These are phyloP conservation scores for Mobula hypostoma DNA, from an alignment of 2,113 vertebrate genomes.

Conservation along the genomic window DNA sequence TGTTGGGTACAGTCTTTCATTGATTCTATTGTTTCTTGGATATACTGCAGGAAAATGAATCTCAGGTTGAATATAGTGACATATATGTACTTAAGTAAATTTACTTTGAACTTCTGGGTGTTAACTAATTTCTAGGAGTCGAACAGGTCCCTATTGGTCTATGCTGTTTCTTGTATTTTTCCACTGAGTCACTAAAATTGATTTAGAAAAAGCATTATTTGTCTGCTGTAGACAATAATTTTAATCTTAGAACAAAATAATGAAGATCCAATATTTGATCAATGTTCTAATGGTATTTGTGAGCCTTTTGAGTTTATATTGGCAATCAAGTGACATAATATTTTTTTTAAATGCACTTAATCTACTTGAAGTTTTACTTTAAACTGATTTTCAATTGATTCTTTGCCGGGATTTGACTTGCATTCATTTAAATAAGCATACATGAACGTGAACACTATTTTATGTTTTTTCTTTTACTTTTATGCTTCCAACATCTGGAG, in stretches of 20 bases:
- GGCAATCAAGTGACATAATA: neutral
- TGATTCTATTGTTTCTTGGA: too few relatives aligned
- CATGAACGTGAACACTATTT: neutral
- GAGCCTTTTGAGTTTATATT: neutral
- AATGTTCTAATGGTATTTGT: neutral
- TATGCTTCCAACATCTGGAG: too few relatives aligned
- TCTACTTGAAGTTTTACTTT: neutral
- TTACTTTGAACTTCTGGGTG: too few relatives aligned
- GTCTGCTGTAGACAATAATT: neutral
- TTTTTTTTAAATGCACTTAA: neutral
- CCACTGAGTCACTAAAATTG: neutral
- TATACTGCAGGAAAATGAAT: too few relatives aligned
- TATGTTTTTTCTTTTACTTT: too few relatives aligned
- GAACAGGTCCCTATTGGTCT: neutral
- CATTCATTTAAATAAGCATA: neutral
- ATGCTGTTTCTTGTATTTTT: neutral
- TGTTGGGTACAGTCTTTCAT: too few relatives aligned
- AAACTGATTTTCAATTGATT: neutral
- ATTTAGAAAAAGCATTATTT: neutral
- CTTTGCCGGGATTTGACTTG: neutral
- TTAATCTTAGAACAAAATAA: neutral
- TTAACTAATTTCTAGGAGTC: neutral
- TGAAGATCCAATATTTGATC: neutral
- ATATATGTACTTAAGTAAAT: too few relatives aligned
- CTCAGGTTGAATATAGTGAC: too few relatives aligned